A percentile compares a stretch with the other conserved stretches of the same genome.
Conservation (phyloP, 2,797 vertebrate species). For the Anolis apletophallus region DNA sequence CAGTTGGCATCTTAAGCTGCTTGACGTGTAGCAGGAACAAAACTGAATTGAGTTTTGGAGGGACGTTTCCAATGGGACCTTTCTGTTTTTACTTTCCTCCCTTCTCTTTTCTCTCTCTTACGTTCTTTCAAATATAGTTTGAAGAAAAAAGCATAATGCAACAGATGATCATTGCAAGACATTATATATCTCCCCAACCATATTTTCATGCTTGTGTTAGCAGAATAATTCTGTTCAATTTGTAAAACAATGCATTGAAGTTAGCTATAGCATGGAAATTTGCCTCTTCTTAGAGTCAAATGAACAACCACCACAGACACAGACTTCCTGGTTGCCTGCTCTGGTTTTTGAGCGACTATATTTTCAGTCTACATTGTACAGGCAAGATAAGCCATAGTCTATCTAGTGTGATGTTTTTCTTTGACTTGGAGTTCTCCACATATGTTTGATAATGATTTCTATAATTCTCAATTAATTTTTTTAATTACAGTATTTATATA, state of each 20-base stretch:
- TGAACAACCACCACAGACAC: background rate
- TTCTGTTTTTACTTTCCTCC: background rate
- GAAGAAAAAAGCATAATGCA: background rate
- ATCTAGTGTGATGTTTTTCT: background rate
- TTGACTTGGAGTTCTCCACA: background rate
- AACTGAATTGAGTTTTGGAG: background rate
- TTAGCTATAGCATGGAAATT: background rate
- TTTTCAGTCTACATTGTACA: background rate
- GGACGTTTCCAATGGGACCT: background rate
- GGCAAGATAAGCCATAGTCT: background rate
- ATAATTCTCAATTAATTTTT: background rate
- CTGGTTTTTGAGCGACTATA: background rate
- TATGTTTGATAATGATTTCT: background rate
- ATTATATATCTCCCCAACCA: background rate
- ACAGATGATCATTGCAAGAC: background rate
- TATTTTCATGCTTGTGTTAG: background rate
- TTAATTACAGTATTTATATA: no score
- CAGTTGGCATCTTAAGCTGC: background rate
- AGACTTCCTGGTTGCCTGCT: background rate
- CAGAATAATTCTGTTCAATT: background rate
- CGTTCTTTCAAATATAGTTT: background rate
- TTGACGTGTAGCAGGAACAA: background rate
- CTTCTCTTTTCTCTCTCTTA: background rate
- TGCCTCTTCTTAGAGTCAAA: background rate
- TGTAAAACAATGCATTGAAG: background rate